Conservation (phyloP, 1,140 invertebrate genomes). For the Hermatobates lingyangjiaoensis region DNA sequence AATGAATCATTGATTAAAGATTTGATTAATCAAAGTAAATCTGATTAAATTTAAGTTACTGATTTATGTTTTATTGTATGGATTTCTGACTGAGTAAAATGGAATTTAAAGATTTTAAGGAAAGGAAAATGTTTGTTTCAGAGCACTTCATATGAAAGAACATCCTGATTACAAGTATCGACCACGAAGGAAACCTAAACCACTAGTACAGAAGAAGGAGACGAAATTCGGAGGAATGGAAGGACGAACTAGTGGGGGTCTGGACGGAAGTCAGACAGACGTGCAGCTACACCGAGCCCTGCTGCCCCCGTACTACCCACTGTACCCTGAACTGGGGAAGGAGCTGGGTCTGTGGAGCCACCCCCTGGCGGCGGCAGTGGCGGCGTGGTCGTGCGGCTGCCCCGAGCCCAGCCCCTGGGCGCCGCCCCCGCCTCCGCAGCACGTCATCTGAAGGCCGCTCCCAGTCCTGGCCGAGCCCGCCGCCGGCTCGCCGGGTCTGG, state of each 20-base stretch:
- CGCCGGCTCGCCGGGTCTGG: slow-evolving; percentile 21
- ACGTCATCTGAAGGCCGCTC: slow-evolving; percentile 66
- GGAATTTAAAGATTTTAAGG: no score
- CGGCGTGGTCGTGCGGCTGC: slow-evolving; percentile 24
- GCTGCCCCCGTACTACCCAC: slow-evolving; percentile 30
- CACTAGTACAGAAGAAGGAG: slow-evolving; percentile 42
- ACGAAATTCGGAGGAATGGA: slow-evolving; percentile 34
- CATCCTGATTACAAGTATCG: slow-evolving; percentile 92
- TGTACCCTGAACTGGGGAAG: not conserved
- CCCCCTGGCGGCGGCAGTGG: slow-evolving; percentile 20
- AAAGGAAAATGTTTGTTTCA: no score
- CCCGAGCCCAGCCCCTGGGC: slow-evolving; percentile 13
- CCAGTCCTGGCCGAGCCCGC: slow-evolving; percentile 41
- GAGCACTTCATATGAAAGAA: slow-evolving; percentile 91
- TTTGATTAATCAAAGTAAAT: no score
- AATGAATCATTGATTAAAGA: no score
- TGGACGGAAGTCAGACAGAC: slow-evolving; percentile 37
- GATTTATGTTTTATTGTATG: no score
- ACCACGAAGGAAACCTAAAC: slow-evolving; percentile 76
- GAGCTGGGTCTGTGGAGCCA: not conserved
- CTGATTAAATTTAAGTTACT: no score
- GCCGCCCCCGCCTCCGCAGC: slow-evolving; percentile 26
- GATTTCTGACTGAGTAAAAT: no score
- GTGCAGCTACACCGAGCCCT: slow-evolving; percentile 31
- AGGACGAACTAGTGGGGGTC: slow-evolving; percentile 21